Evolutionary conservation across 1,140 invertebrate genomes (phyloP), one percentile per base, ranked within the genome.

Genomic region (Aphaenogaster floridana): DNA sequence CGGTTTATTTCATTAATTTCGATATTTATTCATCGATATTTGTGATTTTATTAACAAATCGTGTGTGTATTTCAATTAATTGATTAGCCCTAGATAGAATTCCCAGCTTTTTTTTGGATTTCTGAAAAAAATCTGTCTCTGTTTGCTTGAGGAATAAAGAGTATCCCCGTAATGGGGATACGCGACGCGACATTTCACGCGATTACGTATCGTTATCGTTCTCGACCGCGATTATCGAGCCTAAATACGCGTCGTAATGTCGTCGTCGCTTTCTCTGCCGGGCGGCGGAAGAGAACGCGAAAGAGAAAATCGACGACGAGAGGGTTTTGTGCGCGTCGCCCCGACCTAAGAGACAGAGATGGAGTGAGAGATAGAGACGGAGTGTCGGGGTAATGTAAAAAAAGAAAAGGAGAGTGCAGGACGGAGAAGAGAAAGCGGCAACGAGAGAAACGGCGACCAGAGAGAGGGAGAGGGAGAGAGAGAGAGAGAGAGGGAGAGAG

Each of bases 331-430:
- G 52, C 66, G 85, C 88, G 80, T 63, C 78, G 45, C 54, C 66
- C 88, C 85, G 59, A 79, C 61, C 74, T 90, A 87, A 90, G 86
- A 84, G 88, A 90, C 89, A 87, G 72, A 90, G 89, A 88, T 80
- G 64, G 76, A 79, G 54, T 78, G 89, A 91, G 86, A 91, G 89
- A 90, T 84, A 90, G 89, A 90, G 89, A 88, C 57, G 39, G 48
- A 88, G 61, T 52, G 34, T 42, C 76, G 61, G 63, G 63, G 21
- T 69, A 87, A 78, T n/a, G 77, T 57, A 52, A 17, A 83, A 66
- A 79, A 39, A 64, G 36, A 28, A 15, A 59, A 61, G 80, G 42
- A 74, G 50, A 80, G 21, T 69, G 77, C 50, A 86, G 77, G 77
- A 80, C 63, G 76, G 68, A 76, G 50, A 72, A 57, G 39, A 77